phyloP scores from a whole-genome alignment of 2,113 vertebrate species.

The Phylloscopus whistleri region DNA sequence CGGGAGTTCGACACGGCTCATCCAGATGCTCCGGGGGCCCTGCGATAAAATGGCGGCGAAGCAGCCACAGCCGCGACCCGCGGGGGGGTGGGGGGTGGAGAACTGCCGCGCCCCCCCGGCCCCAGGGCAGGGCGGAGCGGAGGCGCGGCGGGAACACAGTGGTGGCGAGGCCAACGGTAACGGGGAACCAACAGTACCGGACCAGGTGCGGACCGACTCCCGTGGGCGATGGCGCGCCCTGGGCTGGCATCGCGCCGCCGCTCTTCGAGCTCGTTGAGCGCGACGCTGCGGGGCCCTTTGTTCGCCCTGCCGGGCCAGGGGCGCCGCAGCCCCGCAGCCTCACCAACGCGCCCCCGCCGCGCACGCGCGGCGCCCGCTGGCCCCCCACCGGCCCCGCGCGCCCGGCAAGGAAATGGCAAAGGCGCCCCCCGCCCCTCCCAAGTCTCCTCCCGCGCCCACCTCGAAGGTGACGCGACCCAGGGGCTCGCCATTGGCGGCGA shows the following conservation, averaged over 20 bases:
- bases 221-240: neutral
- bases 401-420: neutral
- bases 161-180: neutral
- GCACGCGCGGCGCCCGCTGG: neutral
- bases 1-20: neutral
- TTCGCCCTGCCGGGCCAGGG: neutral
- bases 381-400: neutral
- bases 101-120: neutral
- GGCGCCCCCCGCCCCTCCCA: no score
- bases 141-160: neutral
- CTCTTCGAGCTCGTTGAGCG: no score
- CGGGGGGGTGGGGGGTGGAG: neutral
- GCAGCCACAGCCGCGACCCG: neutral
- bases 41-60: slow-evolving; percentile 17
- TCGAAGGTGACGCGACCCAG: slow-evolving; percentile 77
- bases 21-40: neutral
- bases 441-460: slow-evolving; percentile 57
- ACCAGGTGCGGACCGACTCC: neutral
- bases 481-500: slow-evolving; percentile 29
- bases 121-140: neutral
- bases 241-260: neutral
- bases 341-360: neutral
- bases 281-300: neutral
- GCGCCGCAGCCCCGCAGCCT: neutral
- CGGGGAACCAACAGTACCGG: neutral